phyloP scores from a whole-genome alignment of 2,888 invertebrate genomes.

The Clostera curtula region DNA sequence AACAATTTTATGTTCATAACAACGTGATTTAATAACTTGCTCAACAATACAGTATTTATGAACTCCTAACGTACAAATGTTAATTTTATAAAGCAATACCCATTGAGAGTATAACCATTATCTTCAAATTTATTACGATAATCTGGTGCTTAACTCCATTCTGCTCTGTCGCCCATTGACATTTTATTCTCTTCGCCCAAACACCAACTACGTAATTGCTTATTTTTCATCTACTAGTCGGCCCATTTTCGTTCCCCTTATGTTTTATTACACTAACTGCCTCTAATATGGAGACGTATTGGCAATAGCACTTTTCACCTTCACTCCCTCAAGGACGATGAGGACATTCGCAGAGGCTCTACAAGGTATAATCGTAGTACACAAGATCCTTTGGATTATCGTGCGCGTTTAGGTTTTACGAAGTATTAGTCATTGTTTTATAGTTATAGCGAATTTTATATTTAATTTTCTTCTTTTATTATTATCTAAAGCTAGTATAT shows the following conservation, averaged over 20 bases:
- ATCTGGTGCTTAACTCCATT: constrained; percentile 6
- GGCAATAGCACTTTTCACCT: constrained; percentile 40
- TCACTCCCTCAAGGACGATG: constrained; percentile 25
- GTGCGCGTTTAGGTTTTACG: no score
- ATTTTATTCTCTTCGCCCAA: constrained; percentile 7
- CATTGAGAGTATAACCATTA: constrained; percentile 2
- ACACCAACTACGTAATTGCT: constrained; percentile 23
- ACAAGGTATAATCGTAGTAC: no score
- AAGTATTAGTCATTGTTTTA: no score
- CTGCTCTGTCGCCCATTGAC: background rate
- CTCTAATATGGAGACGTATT: constrained; percentile 25
- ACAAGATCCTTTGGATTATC: no score
- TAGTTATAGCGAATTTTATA: no score
- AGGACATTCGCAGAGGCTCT: no score
- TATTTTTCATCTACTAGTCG: constrained; percentile 27
- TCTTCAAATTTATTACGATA: constrained; percentile 14
- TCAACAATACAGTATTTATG: no score
- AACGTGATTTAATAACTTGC: no score
- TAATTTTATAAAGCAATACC: background rate
- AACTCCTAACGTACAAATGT: constrained; percentile 1
- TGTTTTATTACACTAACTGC: constrained; percentile 29
- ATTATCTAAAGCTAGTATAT: no score
- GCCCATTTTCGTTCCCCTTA: constrained; percentile 24
- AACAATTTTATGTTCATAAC: no score
- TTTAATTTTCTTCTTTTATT: no score